Conservation (phyloP, 1,140 invertebrate genomes). For the Polypedilum vanderplanki region DNA sequence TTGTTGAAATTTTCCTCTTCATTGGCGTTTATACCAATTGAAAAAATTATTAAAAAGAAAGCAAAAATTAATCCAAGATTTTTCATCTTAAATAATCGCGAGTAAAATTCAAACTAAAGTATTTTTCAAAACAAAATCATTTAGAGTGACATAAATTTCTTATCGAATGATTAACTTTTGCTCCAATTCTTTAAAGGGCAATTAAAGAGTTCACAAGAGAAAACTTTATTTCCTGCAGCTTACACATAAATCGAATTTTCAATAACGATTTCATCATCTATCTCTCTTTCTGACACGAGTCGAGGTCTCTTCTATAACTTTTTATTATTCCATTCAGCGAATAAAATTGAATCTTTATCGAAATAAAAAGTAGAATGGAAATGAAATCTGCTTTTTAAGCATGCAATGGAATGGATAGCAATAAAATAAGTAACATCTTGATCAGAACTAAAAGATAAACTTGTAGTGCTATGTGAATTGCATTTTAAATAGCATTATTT, state of each 20-base stretch:
- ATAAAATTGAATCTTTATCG: constrained; percentile 28
- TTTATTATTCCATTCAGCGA: constrained; percentile 16
- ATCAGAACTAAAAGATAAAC: constrained; percentile 21
- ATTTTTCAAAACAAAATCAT: no score
- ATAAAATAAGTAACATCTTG: constrained; percentile 26
- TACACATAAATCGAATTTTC: background rate
- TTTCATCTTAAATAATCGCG: no score
- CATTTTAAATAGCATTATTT: constrained; percentile 25
- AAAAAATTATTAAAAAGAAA: background rate
- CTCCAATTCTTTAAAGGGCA: no score
- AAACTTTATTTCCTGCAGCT: no score
- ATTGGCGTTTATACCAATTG: background rate
- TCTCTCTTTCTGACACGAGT: background rate
- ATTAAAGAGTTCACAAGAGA: no score
- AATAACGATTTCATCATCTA: constrained; percentile 7
- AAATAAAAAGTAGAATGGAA: background rate
- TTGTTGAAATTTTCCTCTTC: background rate
- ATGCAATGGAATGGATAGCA: constrained; percentile 21
- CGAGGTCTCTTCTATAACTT: background rate
- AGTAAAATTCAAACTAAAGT: no score
- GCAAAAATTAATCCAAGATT: no score
- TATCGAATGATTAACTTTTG: no score
- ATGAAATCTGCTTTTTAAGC: constrained; percentile 22
- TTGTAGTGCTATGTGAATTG: background rate
- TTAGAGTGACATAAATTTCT: no score